A percentile compares a stretch with the other conserved stretches of the same genome.
phyloP scores from a whole-genome alignment of 2,888 invertebrate genomes.

The Schrankia costaestrigalis region DNA sequence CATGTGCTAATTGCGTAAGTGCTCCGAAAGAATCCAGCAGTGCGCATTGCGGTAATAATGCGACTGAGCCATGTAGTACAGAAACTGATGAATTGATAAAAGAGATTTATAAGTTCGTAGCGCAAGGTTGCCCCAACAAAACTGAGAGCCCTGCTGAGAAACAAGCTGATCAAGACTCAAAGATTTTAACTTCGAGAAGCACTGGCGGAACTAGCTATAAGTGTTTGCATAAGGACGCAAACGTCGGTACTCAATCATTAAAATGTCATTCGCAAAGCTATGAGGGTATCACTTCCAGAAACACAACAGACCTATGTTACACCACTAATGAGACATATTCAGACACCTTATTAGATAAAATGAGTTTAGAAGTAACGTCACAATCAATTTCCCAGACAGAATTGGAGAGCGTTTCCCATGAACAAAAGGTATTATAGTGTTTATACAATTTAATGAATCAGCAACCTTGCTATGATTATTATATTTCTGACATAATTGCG shows the following conservation, averaged over 20 bases:
- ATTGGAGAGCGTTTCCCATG: constrained; percentile 35
- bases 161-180: constrained; percentile 21
- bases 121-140: too few relatives aligned
- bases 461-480: too few relatives aligned
- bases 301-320: constrained; percentile 39
- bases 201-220: constrained; percentile 49
- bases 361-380: constrained; percentile 47
- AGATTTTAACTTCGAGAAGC: constrained; percentile 47
- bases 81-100: constrained; percentile 67
- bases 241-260: constrained; percentile 55
- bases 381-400: constrained; percentile 47
- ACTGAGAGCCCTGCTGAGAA: constrained; percentile 14
- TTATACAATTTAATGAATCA: too few relatives aligned
- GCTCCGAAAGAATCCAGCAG: constrained; percentile 36
- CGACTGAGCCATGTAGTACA: constrained; percentile 28
- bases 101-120: constrained; percentile 67
- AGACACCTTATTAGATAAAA: constrained; percentile 58
- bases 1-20: constrained; percentile 49
- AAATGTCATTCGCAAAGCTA: constrained; percentile 67
- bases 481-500: too few relatives aligned
- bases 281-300: constrained; percentile 59
- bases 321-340: constrained; percentile 55
- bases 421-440: constrained; percentile 37
- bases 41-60: constrained; percentile 30
- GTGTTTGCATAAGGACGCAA: constrained; percentile 50